phyloP scores from a whole-genome alignment of 2,113 vertebrate genomes.

The Sander vitreus region DNA sequence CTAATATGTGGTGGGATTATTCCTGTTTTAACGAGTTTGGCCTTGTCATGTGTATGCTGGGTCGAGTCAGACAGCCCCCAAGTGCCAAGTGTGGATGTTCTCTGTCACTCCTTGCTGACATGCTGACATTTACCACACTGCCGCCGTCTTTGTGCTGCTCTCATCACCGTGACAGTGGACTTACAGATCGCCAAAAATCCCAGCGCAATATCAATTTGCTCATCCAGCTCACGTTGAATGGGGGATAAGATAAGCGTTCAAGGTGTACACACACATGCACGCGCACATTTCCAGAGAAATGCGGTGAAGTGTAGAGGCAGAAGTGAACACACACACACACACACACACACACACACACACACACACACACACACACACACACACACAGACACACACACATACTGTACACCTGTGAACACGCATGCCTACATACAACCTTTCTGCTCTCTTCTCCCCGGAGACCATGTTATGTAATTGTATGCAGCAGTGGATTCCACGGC shows the following conservation, averaged over 20 bases:
- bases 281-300: neutral
- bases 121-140: conserved; percentile 72
- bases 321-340: conserved; percentile 19
- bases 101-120: conserved; percentile 64
- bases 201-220: conserved; percentile 51
- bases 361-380: conserved; percentile 1
- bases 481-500: too few species aligned
- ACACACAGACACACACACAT: neutral
- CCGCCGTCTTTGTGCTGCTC: conserved; percentile 57
- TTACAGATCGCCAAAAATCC: conserved; percentile 57
- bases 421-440: too few species aligned
- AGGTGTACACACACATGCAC: neutral
- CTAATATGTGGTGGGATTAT: conserved; percentile 27
- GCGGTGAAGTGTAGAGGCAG: neutral
- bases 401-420: too few species aligned
- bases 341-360: neutral
- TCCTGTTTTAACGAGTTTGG: conserved; percentile 31
- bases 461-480: too few species aligned
- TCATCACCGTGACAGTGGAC: conserved; percentile 69
- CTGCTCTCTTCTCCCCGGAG: too few species aligned
- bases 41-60: conserved; percentile 52
- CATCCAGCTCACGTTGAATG: conserved; percentile 39
- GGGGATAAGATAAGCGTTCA: conserved; percentile 25
- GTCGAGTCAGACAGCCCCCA: conserved; percentile 15
- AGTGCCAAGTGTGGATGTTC: conserved; percentile 32